Percentiles rank a stretch among this genome's conserved stretches.
phyloP scores from a whole-genome alignment of 2,113 vertebrate genomes.

The Megalops atlanticus region DNA sequence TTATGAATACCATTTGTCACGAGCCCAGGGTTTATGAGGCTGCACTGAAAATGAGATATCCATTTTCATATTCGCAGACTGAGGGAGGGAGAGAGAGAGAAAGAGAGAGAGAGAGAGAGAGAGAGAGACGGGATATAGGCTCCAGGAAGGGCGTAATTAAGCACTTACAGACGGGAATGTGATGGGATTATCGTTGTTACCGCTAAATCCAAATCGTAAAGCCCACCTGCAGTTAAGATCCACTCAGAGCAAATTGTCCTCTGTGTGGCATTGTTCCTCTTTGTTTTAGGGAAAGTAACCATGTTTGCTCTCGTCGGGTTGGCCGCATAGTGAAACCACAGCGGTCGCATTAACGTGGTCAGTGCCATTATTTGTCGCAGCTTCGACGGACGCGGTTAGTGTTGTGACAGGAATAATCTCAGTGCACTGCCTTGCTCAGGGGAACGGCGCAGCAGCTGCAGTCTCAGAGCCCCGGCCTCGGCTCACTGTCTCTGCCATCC shows the following conservation, averaged over 20 bases:
- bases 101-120: not conserved
- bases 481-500: too few species aligned
- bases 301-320: not conserved
- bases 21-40: slow-evolving; percentile 41
- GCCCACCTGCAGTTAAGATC: too few species aligned
- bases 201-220: too few species aligned
- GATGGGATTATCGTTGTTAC: not conserved
- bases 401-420: not conserved
- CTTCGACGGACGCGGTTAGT: not conserved
- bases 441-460: not conserved
- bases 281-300: not conserved
- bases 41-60: slow-evolving; percentile 28
- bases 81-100: not conserved
- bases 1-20: slow-evolving; percentile 46
- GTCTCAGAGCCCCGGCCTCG: not conserved
- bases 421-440: not conserved
- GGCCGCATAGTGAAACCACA: not conserved
- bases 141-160: not conserved
- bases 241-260: too few species aligned
- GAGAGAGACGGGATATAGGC: not conserved
- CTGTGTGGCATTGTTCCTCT: not conserved
- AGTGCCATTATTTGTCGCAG: not conserved
- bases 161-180: not conserved
- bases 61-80: slow-evolving; percentile 32
- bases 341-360: not conserved